Evolutionary conservation across 2,888 invertebrate genomes (phyloP), one percentile per base, ranked within the genome.

Genomic region (Eristalis pertinax): DNA sequence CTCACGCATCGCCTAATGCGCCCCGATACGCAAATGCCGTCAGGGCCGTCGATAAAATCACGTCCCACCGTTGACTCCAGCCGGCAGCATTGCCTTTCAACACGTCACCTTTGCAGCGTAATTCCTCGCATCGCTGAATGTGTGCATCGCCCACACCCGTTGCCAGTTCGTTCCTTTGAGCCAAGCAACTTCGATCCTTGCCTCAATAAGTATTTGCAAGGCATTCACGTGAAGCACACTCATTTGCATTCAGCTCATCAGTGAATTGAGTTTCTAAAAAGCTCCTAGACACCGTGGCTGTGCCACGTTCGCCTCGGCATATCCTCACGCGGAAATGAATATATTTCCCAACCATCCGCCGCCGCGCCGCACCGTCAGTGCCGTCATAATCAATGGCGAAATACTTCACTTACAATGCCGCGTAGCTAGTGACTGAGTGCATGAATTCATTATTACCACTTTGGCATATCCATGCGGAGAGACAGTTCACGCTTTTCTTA

Each of bases 191-290:
- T 70, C 38, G 50, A 70, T 70, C 22, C 50, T 65, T 74, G 77
- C 19, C 2, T 32, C 32, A 64, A 77, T 68, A 58, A 56, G 58
- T 73, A 50, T 35, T n/a, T 19, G 60, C 35, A 24, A 19, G 43
- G 60, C 41, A 63, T 67, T 64, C 80, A 72, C 56, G 43, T 72
- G 58, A 4, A 72, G 76, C 15, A 64, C 74, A 78, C 72, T 86
- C 82, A 78, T 82, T 86, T 82, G 82, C 70, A 82, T 86, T 82
- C 77, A 85, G 35, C 67, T 76, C 81, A 78, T 75, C 78, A 82
- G 78, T 65, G 69, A 72, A 81, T 77, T 81, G 64, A 58, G 65
- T 63, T 41, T 70, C 32, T 41, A 35, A 62, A 73, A 68, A 35
- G 38, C 26, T 65, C 19, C 22, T 19, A 19, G 15, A 29, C 13